phyloP scores from a whole-genome alignment of 2,888 invertebrate genomes.

The Cloeon dipterum region DNA sequence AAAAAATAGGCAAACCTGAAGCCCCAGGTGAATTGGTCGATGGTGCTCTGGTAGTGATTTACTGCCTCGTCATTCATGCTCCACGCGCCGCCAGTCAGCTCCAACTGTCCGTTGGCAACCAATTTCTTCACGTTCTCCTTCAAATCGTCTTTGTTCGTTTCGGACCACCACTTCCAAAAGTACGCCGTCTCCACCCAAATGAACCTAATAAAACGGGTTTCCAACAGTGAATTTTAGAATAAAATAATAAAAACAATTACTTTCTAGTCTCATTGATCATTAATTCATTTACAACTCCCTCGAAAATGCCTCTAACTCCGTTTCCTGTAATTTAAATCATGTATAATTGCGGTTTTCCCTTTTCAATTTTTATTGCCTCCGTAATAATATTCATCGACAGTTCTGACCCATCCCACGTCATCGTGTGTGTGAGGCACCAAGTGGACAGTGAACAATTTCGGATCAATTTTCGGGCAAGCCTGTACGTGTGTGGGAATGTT shows the following conservation, averaged over 20 bases:
- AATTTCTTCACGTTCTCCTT: constrained; percentile 28
- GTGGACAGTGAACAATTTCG: not conserved
- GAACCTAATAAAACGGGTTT: too few relatives aligned
- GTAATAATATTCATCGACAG: too few relatives aligned
- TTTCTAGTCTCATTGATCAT: too few relatives aligned
- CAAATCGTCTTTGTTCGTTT: constrained; percentile 27
- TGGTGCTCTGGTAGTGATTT: constrained; percentile 42
- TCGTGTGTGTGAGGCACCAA: not conserved
- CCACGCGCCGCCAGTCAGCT: constrained; percentile 61
- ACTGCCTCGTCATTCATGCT: constrained; percentile 65
- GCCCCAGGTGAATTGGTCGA: constrained; percentile 56
- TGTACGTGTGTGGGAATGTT: too few relatives aligned
- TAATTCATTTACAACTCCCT: too few relatives aligned
- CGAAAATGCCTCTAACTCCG: too few relatives aligned
- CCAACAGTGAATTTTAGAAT: too few relatives aligned
- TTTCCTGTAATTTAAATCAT: too few relatives aligned
- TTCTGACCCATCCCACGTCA: not conserved
- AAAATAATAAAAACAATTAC: too few relatives aligned
- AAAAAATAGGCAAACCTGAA: constrained; percentile 37
- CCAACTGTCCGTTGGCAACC: constrained; percentile 35
- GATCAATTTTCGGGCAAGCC: not conserved
- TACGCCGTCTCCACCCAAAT: constrained; percentile 77
- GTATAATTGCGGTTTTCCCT: too few relatives aligned
- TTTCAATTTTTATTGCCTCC: too few relatives aligned
- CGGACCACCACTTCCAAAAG: constrained; percentile 65